Evolutionary conservation across 1,140 invertebrate genomes (phyloP).

Genomic region (Protaetia brevitarsis): DNA sequence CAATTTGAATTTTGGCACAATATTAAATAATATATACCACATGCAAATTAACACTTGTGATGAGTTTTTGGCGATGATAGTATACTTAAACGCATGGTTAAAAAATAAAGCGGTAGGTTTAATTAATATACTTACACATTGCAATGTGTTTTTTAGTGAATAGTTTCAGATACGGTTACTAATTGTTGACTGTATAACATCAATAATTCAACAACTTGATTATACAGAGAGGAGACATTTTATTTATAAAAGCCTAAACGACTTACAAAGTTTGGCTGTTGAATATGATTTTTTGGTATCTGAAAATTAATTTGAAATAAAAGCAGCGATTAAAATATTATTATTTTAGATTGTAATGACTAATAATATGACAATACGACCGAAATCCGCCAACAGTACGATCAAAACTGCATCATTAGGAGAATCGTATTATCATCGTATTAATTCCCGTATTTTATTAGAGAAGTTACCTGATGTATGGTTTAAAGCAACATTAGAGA

Average conservation of each 20-base stretch:
- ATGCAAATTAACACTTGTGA: slow-evolving; percentile 32
- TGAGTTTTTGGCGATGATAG: slow-evolving; percentile 33
- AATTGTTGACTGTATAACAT: slow-evolving; percentile 41
- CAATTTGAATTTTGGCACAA: slow-evolving; percentile 20
- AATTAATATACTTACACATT: not conserved
- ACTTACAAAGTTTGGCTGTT: slow-evolving; percentile 35
- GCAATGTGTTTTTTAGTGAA: not conserved
- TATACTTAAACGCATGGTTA: slow-evolving; percentile 31
- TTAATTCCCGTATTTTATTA: slow-evolving; percentile 31
- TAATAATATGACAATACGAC: slow-evolving; percentile 55
- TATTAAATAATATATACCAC: slow-evolving; percentile 36
- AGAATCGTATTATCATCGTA: slow-evolving; percentile 35
- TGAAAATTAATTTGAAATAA: slow-evolving; percentile 17
- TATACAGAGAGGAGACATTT: slow-evolving; percentile 31
- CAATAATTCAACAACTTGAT: slow-evolving; percentile 33
- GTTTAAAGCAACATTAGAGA: slow-evolving; percentile 15
- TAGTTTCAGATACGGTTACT: slow-evolving; percentile 33
- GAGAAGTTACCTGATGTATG: not conserved
- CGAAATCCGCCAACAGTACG: slow-evolving; percentile 44
- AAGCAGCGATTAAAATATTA: slow-evolving; percentile 22
- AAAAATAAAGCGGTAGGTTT: slow-evolving; percentile 26
- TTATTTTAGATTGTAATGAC: slow-evolving; percentile 52
- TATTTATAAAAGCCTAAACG: slow-evolving; percentile 33
- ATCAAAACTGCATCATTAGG: slow-evolving; percentile 33
- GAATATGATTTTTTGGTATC: slow-evolving; percentile 38